Base-by-base conservation (phyloP, 2,797 vertebrate genomes). In the Tragopan temminckii region DNA sequence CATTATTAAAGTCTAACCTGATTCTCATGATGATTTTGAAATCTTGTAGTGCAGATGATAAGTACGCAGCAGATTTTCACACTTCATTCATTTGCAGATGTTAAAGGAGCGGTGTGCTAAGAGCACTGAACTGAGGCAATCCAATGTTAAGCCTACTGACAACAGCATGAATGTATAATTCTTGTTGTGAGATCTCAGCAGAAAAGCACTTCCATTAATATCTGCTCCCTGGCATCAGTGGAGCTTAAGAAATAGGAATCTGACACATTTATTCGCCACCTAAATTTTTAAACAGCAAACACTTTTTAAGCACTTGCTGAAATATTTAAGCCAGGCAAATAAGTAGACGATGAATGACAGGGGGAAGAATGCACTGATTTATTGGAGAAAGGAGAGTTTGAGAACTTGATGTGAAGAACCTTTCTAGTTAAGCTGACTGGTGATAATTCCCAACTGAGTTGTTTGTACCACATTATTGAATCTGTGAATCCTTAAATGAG, bases 281-380 rank as follows among this genome's bases (percentile, higher is more conserved):
- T 95, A 85, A 68, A 93, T 96, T 93, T 94, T 96, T 95, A 93
- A 94, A 69, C 58, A 94, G 72, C 75, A 83, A 96, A 88, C 2
- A 1, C 69, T 94, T 92, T 80, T 85, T 80, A 93, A 92, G 64
- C 33, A 55, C 84, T 90, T 59, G 58, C 55, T 96, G 77, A 95
- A 95, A 92, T 96, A 95, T 90, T 93, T 90, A 93, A 93, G 31
- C 45, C 69, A 62, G 52, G 76, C 79, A 82, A 94, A 90, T 92
- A 94, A 95, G 80, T 31, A 76, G 72, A 40, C 52, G 71, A 85
- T 63, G 50, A 79, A 46, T 89, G 88, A 78, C 48, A 70, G 57
- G 55, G 74, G 69, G 85, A 90, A 80, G 90, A 80, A 80, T 63
- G 78, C 58, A 38, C 63, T 69, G 72, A 75, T 94, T 96, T 95